These are phyloP conservation scores for Drosophila miranda DNA, from an alignment of 1,140 invertebrate species.

Conservation along the genomic window DNA sequence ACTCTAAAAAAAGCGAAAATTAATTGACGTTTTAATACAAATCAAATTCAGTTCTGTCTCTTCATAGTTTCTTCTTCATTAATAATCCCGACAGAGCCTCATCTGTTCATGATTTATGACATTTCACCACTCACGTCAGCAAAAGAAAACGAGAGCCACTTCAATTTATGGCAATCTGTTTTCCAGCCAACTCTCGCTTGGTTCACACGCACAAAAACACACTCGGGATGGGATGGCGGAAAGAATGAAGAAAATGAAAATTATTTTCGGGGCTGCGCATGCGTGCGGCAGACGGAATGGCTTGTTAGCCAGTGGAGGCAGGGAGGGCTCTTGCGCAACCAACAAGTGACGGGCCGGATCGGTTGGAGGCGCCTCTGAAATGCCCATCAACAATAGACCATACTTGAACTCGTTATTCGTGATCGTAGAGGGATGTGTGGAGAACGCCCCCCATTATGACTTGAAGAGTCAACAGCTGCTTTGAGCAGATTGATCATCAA, in stretches of 20 bases:
- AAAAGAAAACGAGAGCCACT: conserved; percentile 20
- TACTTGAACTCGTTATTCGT: no score
- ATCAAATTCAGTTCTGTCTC: neutral
- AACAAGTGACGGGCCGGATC: neutral
- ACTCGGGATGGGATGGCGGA: conserved; percentile 42
- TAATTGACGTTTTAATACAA: no score
- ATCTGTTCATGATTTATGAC: conserved; percentile 13
- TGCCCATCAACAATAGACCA: conserved; percentile 8
- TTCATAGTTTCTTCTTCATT: conserved; percentile 2
- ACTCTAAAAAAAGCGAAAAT: no score
- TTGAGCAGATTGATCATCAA: conserved; percentile 32
- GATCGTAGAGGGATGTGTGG: neutral
- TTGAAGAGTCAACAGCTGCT: conserved; percentile 18
- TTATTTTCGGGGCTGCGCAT: conserved; percentile 25
- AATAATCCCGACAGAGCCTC: conserved; percentile 14
- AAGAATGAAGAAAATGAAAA: conserved; percentile 44
- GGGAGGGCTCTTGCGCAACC: conserved; percentile 48
- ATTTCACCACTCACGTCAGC: conserved; percentile 41
- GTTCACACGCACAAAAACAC: conserved; percentile 75
- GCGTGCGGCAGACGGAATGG: conserved; percentile 46
- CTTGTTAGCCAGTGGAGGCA: neutral
- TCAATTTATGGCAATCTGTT: conserved; percentile 52
- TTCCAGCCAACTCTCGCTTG: conserved; percentile 14
- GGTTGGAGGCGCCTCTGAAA: neutral
- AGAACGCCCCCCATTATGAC: neutral